These are phyloP conservation scores for Axis porcinus DNA, from an alignment of 2,113 vertebrate genomes.

Conservation along the genomic window DNA sequence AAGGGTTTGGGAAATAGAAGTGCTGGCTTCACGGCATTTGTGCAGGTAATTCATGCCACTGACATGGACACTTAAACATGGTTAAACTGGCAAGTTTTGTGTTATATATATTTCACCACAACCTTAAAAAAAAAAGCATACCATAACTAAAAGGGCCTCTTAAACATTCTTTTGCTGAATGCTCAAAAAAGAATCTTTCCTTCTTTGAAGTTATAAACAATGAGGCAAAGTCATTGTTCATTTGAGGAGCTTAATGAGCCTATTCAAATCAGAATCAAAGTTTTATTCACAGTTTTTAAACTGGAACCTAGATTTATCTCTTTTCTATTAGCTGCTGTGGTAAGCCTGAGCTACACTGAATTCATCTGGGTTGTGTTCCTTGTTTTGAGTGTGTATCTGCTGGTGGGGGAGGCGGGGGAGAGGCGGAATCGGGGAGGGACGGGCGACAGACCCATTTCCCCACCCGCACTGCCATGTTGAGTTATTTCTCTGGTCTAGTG, in stretches of 20 bases:
- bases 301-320: background rate
- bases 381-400: rapidly evolving
- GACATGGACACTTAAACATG: background rate
- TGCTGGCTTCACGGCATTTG: background rate
- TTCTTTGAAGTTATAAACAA: background rate
- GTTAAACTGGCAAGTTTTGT: background rate
- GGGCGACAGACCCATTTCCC: background rate
- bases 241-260: background rate
- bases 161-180: background rate
- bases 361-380: background rate
- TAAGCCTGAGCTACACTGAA: background rate
- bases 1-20: background rate
- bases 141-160: background rate
- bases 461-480: background rate
- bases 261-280: background rate
- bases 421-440: rapidly evolving
- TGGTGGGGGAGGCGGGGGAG: rapidly evolving
- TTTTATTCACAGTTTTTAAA: background rate
- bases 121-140: background rate
- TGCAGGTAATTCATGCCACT: background rate
- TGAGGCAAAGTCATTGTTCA: background rate
- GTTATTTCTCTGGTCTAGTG: background rate
- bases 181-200: background rate
- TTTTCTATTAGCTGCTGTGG: background rate
- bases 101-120: background rate